Percentiles rank a stretch among this genome's conserved stretches.
These are phyloP conservation scores for Cavia porcellus DNA, from an alignment of 2,113 vertebrate species.

Conservation along the genomic window DNA sequence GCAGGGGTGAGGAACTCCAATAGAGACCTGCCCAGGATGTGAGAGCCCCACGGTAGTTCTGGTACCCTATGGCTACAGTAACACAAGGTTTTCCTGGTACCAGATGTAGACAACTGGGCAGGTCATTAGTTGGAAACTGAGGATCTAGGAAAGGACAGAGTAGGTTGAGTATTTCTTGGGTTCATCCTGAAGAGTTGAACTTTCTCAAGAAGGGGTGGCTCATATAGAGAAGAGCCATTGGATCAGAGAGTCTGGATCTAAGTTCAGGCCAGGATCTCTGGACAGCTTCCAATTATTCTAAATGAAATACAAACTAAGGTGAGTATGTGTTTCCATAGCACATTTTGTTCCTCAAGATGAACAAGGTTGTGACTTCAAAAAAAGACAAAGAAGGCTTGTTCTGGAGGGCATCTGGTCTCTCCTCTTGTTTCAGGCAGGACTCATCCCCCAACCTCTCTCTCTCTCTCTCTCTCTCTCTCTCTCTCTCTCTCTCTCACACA, in stretches of 20 bases:
- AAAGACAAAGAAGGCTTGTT: constrained; percentile 11
- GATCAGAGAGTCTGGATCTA: constrained; percentile 32
- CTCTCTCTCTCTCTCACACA: neutral
- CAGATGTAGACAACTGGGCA: neutral
- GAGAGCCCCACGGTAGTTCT: neutral
- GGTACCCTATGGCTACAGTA: neutral
- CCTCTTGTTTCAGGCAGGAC: neutral
- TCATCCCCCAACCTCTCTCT: neutral
- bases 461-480: neutral
- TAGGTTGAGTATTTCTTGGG: neutral
- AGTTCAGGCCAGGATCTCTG: neutral
- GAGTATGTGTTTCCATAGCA: neutral
- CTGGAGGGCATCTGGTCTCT: neutral
- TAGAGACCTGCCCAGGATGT: neutral
- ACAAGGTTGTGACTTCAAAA: neutral
- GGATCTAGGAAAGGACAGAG: neutral
- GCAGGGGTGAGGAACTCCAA: neutral
- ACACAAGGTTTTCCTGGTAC: neutral
- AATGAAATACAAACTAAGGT: constrained; percentile 4
- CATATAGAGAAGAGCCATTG: neutral
- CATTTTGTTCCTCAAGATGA: neutral
- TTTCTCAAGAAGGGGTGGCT: neutral
- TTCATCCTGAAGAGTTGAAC: neutral
- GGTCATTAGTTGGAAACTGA: neutral
- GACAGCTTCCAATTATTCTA: constrained; percentile 7